These are phyloP conservation scores for Elephas maximus DNA, from an alignment of 2,113 vertebrate species.

Conservation along the genomic window DNA sequence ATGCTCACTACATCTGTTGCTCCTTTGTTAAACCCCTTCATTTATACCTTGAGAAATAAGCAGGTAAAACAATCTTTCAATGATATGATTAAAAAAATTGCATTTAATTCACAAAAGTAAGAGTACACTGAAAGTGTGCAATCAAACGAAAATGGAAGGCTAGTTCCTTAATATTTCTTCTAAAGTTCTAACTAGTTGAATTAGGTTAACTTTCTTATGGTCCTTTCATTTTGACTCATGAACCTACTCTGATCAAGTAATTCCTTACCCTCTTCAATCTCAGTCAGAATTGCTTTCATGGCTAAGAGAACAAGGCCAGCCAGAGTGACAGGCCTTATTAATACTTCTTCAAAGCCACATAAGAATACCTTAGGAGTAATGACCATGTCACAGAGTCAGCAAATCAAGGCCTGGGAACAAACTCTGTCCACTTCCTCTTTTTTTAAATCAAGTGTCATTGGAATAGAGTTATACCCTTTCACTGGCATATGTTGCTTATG, in stretches of 20 bases:
- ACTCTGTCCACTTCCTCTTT: background rate
- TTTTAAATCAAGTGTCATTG: background rate
- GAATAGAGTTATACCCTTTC: background rate
- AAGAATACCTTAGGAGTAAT: background rate
- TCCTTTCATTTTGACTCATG: background rate
- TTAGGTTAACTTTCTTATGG: background rate
- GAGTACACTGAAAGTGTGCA: background rate
- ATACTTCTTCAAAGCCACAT: background rate
- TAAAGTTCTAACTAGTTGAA: background rate
- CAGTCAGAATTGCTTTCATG: background rate
- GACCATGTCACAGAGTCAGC: background rate
- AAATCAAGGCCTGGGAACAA: background rate
- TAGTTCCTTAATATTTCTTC: background rate
- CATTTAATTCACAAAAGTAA: background rate
- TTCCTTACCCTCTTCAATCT: background rate
- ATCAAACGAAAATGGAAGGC: background rate
- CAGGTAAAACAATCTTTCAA: slow-evolving; percentile 68
- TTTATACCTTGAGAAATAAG: background rate
- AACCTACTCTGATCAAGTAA: background rate
- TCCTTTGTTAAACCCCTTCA: background rate
- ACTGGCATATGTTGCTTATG: background rate
- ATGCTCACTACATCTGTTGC: background rate
- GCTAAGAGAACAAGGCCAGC: background rate
- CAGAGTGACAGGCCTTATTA: background rate
- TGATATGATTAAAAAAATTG: background rate